phyloP scores from a whole-genome alignment of 2,113 vertebrate genomes.

The Phalacrocorax aristotelis region DNA sequence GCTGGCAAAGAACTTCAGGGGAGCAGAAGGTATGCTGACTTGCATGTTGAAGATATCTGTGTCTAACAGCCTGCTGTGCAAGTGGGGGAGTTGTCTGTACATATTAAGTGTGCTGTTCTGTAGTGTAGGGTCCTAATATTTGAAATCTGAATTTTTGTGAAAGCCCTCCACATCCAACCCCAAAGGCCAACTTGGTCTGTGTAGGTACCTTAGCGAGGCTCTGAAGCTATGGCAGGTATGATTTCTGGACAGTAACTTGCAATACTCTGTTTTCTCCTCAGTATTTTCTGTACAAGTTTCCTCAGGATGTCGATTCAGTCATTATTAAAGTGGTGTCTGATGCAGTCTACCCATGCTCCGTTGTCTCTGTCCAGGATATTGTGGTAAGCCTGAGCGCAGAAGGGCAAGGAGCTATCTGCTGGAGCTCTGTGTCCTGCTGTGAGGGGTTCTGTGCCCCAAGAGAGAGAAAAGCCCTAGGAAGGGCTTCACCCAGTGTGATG shows the following conservation, averaged over 20 bases:
- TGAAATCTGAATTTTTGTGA: background rate
- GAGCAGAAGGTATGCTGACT: background rate
- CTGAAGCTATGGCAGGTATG: background rate
- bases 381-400: slow-evolving; percentile 69
- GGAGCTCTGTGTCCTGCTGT: background rate
- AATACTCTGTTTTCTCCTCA: slow-evolving; percentile 47
- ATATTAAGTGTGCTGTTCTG: background rate
- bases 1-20: background rate
- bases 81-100: background rate
- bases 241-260: background rate
- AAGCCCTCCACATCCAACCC: background rate
- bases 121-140: background rate
- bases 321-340: slow-evolving; percentile 78
- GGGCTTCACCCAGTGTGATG: background rate
- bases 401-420: background rate
- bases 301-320: slow-evolving; percentile 77
- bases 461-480: background rate
- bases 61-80: background rate
- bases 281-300: slow-evolving; percentile 84
- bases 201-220: background rate
- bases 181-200: background rate
- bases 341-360: slow-evolving; percentile 75
- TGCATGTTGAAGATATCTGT: background rate
- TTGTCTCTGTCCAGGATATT: slow-evolving; percentile 82
- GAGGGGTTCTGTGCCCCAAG: background rate